Base-by-base conservation (phyloP, 2,888 invertebrate genomes). In the Melanostoma scalare region DNA sequence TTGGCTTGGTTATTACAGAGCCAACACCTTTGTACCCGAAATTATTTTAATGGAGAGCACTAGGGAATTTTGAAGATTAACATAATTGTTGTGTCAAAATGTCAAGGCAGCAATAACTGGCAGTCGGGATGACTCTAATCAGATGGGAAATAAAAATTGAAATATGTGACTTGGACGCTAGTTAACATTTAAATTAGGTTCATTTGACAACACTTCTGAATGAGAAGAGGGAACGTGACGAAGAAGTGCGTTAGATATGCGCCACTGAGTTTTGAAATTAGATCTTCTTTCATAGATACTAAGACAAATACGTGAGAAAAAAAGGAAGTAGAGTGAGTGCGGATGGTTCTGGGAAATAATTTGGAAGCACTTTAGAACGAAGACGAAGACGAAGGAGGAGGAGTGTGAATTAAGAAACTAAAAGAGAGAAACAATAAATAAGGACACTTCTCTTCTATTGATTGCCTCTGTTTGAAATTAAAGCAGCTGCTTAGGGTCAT, bases 91-190 rank as follows among this genome's bases (percentile, higher is more conserved):
- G 38, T 68, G 71, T 77, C 81, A 56, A 55, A 72, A 30, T 58
- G 71, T 65, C 56, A 42, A 42, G 48, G 50, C 67, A 50, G n/a
- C 63, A 65, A 55, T 36, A 36, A 48, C 38, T 4, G 6, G 6
- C 40, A 6, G 20, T 4, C n/a, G 31, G 38, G 50, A 78, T 53
- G 63, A 31, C 56, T 33, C 68, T 82, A 78, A 82, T 82, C 68
- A 68, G 82, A 63, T 52, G 82, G 68, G 73, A 78, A 82, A 78
- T 78, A 73, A 82, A 58, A 73, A 69, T 44, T 73, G 68, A 78
- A 78, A 74, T 78, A 74, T 63, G 38, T 65, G 50, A 50, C 63
- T 68, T 53, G 48, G 55, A 61, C 30, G 10, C 33, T 65, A 61
- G 46, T 53, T 53, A 36, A 61, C 67, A 56, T 79, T 61, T 33